Evolutionary conservation across 2,888 invertebrate genomes (phyloP).

Genomic region (Acanthopleura granulata): DNA sequence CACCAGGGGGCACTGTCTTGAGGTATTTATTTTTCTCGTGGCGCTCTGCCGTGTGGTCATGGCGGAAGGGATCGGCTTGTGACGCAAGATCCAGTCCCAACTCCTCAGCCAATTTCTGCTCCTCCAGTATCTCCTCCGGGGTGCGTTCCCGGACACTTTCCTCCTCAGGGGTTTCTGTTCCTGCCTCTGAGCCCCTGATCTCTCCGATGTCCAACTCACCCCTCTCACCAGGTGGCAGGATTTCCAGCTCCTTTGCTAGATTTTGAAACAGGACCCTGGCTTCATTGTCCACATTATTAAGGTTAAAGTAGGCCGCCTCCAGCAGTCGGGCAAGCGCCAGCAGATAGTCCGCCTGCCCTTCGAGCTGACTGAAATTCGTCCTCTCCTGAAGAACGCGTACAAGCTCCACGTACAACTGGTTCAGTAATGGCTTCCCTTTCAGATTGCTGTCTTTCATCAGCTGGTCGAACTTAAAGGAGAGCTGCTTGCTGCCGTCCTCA

Average conservation of each 20-base stretch:
- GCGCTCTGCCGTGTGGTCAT: slow-evolving; percentile 19
- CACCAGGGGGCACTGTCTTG: slow-evolving; percentile 17
- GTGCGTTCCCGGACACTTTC: slow-evolving; percentile 11
- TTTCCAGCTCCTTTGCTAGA: slow-evolving; percentile 41
- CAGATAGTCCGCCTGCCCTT: slow-evolving; percentile 45
- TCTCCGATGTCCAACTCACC: too few relatives aligned
- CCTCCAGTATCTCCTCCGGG: not conserved
- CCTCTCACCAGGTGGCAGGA: slow-evolving; percentile 13
- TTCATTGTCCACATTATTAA: slow-evolving; percentile 35
- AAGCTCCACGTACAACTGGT: slow-evolving; percentile 51
- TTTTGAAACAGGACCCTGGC: slow-evolving; percentile 42
- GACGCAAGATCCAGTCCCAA: too few relatives aligned
- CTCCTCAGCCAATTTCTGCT: not conserved
- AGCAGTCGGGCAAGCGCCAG: slow-evolving; percentile 51
- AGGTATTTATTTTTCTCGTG: slow-evolving; percentile 19
- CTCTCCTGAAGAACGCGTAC: slow-evolving; percentile 44
- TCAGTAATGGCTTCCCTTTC: slow-evolving; percentile 39
- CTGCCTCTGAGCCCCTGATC: not conserved
- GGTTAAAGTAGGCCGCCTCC: slow-evolving; percentile 50
- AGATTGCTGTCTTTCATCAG: slow-evolving; percentile 20
- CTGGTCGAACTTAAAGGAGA: slow-evolving; percentile 43
- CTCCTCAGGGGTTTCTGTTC: slow-evolving; percentile 20
- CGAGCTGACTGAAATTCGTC: slow-evolving; percentile 52
- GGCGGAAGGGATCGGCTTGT: too few relatives aligned
- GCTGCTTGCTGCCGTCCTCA: slow-evolving; percentile 47